Conservation (phyloP, 2,113 vertebrate species). For the Steatornis caripensis region DNA sequence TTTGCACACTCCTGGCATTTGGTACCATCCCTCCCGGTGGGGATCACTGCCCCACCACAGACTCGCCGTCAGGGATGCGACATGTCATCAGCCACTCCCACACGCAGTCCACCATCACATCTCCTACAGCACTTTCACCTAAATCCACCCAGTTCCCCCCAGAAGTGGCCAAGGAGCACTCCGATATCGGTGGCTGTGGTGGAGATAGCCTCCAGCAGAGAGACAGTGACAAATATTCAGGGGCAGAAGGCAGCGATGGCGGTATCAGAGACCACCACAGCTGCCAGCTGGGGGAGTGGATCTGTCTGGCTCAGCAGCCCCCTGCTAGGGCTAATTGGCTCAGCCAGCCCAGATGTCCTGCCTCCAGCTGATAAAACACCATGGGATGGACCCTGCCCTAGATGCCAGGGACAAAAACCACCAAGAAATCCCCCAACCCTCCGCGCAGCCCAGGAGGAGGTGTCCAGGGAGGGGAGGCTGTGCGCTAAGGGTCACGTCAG, state of each 20-base stretch:
- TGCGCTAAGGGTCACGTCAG: background rate
- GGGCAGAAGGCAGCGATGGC: background rate
- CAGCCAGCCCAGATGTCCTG: background rate
- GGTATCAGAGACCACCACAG: background rate
- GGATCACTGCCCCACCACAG: background rate
- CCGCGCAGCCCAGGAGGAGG: fast-evolving
- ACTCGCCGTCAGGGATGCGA: background rate
- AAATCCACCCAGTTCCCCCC: background rate
- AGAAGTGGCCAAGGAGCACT: background rate
- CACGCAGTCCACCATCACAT: background rate
- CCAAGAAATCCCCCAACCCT: background rate
- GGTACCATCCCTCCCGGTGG: background rate
- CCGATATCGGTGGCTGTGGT: background rate
- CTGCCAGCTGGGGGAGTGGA: background rate
- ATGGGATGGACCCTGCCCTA: background rate
- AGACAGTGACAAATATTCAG: fast-evolving
- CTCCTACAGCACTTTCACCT: background rate
- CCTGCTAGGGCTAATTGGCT: background rate
- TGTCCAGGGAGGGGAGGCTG: fast-evolving
- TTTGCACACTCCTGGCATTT: background rate
- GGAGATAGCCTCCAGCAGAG: background rate
- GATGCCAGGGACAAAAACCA: background rate
- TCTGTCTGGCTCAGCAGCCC: background rate
- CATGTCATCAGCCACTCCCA: background rate
- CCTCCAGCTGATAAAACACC: background rate